These are phyloP conservation scores for Smittia aterrima DNA, from an alignment of 2,888 invertebrate genomes.

Conservation along the genomic window DNA sequence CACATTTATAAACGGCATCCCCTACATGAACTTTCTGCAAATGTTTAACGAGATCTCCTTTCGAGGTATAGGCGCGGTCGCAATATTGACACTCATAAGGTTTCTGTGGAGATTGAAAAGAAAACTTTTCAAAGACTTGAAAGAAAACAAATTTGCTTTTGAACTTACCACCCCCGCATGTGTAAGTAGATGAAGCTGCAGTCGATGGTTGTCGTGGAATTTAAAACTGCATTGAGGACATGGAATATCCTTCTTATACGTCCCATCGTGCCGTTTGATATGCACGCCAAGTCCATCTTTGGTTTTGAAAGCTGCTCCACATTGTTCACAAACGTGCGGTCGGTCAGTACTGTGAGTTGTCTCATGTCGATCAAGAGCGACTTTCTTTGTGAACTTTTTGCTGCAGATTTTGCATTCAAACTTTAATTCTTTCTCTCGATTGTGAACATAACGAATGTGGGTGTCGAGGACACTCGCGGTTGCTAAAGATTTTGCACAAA, in stretches of 20 bases:
- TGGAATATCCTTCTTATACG: not conserved
- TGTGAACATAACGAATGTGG: conserved; percentile 29
- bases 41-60: conserved; percentile 60
- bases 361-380: conserved; percentile 53
- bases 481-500: conserved; percentile 16
- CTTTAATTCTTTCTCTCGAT: not conserved
- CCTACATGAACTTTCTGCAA: conserved; percentile 56
- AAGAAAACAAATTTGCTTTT: not conserved
- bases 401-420: conserved; percentile 60
- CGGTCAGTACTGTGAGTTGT: conserved; percentile 57
- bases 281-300: conserved; percentile 53
- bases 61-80: conserved; percentile 59
- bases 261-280: conserved; percentile 52
- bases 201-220: not conserved
- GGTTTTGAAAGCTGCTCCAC: conserved; percentile 62
- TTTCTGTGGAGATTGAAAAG: conserved; percentile 50
- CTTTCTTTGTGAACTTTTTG: conserved; percentile 54
- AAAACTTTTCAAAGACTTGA: no score
- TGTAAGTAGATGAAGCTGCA: conserved; percentile 54
- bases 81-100: conserved; percentile 59
- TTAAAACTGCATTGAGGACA: conserved; percentile 11
- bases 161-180: conserved; percentile 56
- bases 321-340: conserved; percentile 64
- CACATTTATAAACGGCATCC: conserved; percentile 58
- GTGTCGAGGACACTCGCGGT: not conserved